Conservation (phyloP, 2,113 vertebrate species). For the Lonchura striata region DNA sequence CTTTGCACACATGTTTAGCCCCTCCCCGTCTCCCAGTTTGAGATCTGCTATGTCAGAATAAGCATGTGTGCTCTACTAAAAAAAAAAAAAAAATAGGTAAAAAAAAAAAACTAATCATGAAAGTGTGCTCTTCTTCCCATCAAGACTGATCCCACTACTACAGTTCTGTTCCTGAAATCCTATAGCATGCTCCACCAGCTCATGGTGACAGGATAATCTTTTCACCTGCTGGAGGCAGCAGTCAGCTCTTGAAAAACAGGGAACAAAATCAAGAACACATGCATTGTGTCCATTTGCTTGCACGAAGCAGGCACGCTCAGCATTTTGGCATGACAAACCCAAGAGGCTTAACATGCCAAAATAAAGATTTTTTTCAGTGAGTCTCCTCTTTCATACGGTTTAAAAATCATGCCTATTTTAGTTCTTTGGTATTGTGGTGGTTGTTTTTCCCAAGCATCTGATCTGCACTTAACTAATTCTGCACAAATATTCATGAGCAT, state of each 20-base stretch:
- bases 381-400: neutral
- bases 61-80: neutral
- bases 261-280: neutral
- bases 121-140: neutral
- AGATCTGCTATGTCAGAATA: neutral
- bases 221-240: conserved; percentile 54
- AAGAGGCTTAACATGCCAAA: conserved; percentile 14
- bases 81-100: neutral
- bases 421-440: neutral
- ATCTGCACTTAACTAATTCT: neutral
- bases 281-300: neutral
- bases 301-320: neutral
- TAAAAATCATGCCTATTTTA: neutral
- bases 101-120: neutral
- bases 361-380: neutral
- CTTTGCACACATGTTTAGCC: neutral
- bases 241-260: neutral
- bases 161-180: conserved; percentile 4
- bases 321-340: neutral
- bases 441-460: neutral
- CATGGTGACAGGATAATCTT: neutral
- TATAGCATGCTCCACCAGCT: neutral
- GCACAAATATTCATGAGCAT: neutral
- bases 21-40: neutral
- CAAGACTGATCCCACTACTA: neutral